Conservation (phyloP, 2,797 vertebrate genomes). For the Anolis apletophallus region DNA sequence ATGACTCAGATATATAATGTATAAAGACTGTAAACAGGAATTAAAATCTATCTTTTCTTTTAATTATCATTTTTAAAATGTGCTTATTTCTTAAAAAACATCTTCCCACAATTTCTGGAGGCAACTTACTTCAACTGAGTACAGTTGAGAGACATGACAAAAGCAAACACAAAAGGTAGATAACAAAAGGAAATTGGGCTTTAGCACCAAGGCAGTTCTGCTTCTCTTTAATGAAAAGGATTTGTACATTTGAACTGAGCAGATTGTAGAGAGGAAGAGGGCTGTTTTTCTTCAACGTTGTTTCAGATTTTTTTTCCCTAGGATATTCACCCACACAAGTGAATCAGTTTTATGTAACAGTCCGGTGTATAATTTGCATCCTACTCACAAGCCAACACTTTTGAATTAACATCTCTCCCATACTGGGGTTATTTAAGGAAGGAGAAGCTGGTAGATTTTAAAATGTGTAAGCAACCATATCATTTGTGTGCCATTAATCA, state of each 20-base stretch:
- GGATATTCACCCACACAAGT: constrained; percentile 81
- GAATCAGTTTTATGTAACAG: constrained; percentile 84
- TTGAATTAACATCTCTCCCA: constrained; percentile 76
- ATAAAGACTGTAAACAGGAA: not conserved
- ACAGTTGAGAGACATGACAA: constrained; percentile 26
- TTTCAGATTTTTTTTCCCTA: constrained; percentile 77
- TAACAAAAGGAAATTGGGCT: constrained; percentile 43
- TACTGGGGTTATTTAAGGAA: constrained; percentile 79
- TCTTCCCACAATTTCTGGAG: not conserved
- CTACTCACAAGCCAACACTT: constrained; percentile 80
- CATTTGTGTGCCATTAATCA: constrained; percentile 77
- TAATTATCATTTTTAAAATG: not conserved
- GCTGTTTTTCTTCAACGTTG: constrained; percentile 71
- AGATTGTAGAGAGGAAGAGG: constrained; percentile 72
- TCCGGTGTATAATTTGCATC: constrained; percentile 81
- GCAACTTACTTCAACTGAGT: not conserved
- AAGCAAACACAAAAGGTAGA: constrained; percentile 40
- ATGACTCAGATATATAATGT: not conserved
- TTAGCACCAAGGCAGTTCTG: constrained; percentile 49
- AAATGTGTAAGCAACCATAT: constrained; percentile 74
- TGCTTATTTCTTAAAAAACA: not conserved
- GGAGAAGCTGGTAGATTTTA: constrained; percentile 74
- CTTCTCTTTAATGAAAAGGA: constrained; percentile 68
- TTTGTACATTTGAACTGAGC: constrained; percentile 70
- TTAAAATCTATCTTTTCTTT: not conserved